Evolutionary conservation across 2,797 vertebrate genomes (phyloP).

Genomic region (Apodemus agrarius): DNA sequence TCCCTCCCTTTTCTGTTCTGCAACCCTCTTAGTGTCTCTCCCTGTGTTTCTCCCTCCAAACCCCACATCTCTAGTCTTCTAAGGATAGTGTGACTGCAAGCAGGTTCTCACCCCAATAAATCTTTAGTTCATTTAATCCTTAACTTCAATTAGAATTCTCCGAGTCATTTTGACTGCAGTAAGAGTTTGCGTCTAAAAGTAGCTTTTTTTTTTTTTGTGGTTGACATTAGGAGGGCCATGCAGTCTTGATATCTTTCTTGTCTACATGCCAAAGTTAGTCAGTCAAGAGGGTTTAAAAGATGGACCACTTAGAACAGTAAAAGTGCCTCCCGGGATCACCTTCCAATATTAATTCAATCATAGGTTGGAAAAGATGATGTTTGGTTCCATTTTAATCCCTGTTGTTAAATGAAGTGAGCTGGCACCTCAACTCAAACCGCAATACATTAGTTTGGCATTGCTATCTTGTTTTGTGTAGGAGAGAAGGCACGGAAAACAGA

Average conservation of each 20-base stretch:
- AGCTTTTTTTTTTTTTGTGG: not conserved
- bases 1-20: not conserved
- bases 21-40: not conserved
- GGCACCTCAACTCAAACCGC: conserved; percentile 60
- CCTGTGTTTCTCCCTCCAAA: not conserved
- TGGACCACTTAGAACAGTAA: conserved; percentile 19
- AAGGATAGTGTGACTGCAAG: not conserved
- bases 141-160: conserved; percentile 43
- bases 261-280: conserved; percentile 50
- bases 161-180: conserved; percentile 21
- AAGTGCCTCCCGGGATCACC: conserved; percentile 29
- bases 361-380: conserved; percentile 72
- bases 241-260: conserved; percentile 22
- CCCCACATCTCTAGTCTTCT: not conserved
- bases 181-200: conserved; percentile 27
- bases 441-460: conserved; percentile 62
- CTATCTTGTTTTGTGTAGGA: conserved; percentile 69
- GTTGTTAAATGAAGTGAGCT: conserved; percentile 77
- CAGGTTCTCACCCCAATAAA: not conserved
- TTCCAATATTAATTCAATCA: conserved; percentile 77
- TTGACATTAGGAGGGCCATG: conserved; percentile 40
- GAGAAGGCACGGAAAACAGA: conserved; percentile 52
- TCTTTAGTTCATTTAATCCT: conserved; percentile 25
- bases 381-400: conserved; percentile 80
- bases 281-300: conserved; percentile 35